Conservation (phyloP, 35 echinoderm and acorn worm genomes). For the Apostichopus californicus region DNA sequence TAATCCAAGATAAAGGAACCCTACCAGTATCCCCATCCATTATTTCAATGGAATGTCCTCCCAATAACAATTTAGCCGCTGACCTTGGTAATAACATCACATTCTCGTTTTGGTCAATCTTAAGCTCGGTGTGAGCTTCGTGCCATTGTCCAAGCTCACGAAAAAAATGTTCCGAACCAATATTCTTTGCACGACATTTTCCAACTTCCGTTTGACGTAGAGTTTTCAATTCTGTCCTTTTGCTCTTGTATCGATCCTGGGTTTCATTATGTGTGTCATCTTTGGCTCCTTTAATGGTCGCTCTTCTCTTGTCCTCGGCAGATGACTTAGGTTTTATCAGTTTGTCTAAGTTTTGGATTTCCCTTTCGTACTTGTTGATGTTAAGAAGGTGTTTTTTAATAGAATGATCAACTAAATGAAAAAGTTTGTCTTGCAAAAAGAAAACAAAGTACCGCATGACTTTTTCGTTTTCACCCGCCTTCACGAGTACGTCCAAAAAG, state of each 20-base stretch:
- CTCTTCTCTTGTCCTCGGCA: no score
- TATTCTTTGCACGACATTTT: background rate
- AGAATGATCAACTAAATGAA: background rate
- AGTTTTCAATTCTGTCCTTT: background rate
- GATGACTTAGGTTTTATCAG: background rate
- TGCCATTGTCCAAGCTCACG: conserved; percentile 32
- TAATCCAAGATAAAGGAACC: conserved; percentile 26
- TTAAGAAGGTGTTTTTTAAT: background rate
- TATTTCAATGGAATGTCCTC: conserved; percentile 1
- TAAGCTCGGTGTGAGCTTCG: conserved; percentile 1
- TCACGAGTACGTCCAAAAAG: background rate
- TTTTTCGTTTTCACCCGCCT: background rate
- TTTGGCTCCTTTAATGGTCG: no score
- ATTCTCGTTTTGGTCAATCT: background rate
- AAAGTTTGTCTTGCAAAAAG: background rate
- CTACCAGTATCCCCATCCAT: background rate
- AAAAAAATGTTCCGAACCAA: conserved; percentile 10
- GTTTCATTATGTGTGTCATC: background rate
- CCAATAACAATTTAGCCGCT: background rate
- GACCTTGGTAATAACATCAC: background rate
- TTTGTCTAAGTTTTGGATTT: background rate
- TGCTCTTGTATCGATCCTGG: background rate
- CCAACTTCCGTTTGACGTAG: background rate
- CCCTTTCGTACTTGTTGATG: background rate
- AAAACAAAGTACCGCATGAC: background rate